Percentiles rank a stretch among this genome's conserved stretches.
phyloP scores from a whole-genome alignment of 2,888 invertebrate species.

The Poecilus cupreus region DNA sequence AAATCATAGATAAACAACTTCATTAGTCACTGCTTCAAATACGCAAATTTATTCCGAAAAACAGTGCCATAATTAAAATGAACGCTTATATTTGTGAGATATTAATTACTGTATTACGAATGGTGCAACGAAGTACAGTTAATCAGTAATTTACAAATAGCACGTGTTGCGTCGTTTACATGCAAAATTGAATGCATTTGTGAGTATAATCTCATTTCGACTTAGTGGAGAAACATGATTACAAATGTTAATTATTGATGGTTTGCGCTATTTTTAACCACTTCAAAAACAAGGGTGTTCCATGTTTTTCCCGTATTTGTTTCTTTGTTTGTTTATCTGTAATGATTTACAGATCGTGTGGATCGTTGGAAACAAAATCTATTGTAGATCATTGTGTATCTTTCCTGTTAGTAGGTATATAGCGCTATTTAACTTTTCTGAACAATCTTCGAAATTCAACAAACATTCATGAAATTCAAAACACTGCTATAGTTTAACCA shows the following conservation, averaged over 20 bases:
- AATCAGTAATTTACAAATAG: neutral
- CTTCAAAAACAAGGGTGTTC: too few species aligned
- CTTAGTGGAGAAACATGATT: neutral
- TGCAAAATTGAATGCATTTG: neutral
- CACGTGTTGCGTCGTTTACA: neutral
- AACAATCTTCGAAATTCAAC: too few species aligned
- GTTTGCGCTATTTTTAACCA: too few species aligned
- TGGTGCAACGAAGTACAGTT: neutral
- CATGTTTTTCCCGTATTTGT: too few species aligned
- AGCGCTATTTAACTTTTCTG: too few species aligned
- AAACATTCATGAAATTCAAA: too few species aligned
- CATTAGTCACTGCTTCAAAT: conserved; percentile 3
- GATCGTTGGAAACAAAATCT: too few species aligned
- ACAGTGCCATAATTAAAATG: neutral
- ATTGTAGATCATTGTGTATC: too few species aligned
- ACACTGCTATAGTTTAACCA: too few species aligned
- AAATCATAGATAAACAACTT: neutral
- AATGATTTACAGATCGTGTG: too few species aligned
- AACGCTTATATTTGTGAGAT: neutral
- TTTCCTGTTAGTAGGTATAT: too few species aligned
- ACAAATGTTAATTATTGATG: neutral
- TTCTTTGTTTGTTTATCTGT: too few species aligned
- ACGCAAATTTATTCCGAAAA: conserved; percentile 27
- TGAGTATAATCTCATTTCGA: conserved; percentile 12
- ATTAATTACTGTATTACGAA: neutral